Conservation (phyloP, 53 echinoderm and acorn worm genomes). For the Luidia sarsii region DNA sequence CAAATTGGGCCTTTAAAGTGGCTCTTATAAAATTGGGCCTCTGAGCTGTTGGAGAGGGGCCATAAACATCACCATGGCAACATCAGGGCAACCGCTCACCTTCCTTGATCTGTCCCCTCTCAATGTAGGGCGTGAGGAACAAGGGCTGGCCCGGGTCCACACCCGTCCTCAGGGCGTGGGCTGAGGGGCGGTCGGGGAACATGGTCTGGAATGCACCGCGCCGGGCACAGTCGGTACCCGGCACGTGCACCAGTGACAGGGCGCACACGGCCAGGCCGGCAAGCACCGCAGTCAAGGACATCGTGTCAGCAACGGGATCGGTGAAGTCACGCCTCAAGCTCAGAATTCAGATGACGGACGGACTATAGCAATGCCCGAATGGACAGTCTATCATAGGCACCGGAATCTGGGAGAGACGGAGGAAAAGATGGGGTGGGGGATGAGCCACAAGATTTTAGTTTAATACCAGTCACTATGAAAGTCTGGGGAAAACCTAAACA, state of each 20-base stretch:
- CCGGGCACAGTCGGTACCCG: constrained; percentile 7
- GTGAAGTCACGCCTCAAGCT: no score
- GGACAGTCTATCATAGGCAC: no score
- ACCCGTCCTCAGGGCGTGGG: constrained; percentile 39
- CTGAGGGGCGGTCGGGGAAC: constrained; percentile 54
- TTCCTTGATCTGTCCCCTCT: constrained; percentile 74
- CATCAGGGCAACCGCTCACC: no score
- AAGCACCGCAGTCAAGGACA: neutral
- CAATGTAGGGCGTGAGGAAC: constrained; percentile 85
- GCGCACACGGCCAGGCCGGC: neutral
- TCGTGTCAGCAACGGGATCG: no score
- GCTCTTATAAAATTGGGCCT: neutral
- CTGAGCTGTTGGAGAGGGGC: neutral
- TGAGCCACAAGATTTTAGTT: no score
- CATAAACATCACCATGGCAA: neutral
- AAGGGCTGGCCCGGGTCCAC: constrained; percentile 85
- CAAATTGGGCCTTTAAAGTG: neutral
- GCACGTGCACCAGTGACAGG: neutral
- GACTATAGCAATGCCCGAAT: no score
- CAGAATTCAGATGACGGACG: no score
- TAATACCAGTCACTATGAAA: no score
- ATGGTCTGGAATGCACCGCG: constrained; percentile 36
- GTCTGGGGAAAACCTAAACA: no score
- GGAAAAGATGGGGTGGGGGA: no score
- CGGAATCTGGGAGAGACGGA: no score